Conservation (phyloP, 1,140 invertebrate species). For the Micrasema minimum region DNA sequence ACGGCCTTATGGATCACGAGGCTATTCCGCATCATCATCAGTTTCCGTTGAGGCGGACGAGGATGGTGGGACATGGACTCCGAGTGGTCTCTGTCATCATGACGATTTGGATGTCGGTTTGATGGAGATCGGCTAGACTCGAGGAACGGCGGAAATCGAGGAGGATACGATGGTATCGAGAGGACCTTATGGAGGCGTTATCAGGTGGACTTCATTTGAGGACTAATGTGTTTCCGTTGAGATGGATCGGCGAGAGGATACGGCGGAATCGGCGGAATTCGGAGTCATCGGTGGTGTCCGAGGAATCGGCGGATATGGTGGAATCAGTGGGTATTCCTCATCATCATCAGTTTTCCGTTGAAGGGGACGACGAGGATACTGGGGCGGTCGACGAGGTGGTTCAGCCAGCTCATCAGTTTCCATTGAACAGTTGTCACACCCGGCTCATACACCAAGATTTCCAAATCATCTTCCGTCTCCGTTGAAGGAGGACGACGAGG, state of each 20-base stretch:
- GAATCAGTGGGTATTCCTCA: neutral
- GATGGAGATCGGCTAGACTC: neutral
- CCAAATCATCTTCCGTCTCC: conserved; percentile 9
- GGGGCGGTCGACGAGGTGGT: conserved; percentile 14
- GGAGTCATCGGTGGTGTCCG: neutral
- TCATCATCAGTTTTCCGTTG: conserved; percentile 6
- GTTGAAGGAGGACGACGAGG: neutral
- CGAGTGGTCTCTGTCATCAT: neutral
- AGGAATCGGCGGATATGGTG: neutral
- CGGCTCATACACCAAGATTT: conserved; percentile 7
- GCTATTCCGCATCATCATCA: neutral
- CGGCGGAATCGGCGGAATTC: neutral
- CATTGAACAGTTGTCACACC: conserved; percentile 13
- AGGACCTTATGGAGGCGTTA: neutral
- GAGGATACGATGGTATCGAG: conserved; percentile 17
- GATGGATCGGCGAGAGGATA: conserved; percentile 21
- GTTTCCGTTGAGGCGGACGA: conserved; percentile 21
- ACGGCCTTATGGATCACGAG: neutral
- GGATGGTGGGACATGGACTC: neutral
- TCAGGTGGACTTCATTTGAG: conserved; percentile 4
- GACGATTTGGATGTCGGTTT: neutral
- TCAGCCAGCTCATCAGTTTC: conserved; percentile 14
- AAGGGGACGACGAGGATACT: neutral
- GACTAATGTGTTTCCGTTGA: no score
- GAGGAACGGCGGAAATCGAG: conserved; percentile 1